Base-by-base conservation (phyloP, 2,113 vertebrate genomes). In the Ceyx margarethae region DNA sequence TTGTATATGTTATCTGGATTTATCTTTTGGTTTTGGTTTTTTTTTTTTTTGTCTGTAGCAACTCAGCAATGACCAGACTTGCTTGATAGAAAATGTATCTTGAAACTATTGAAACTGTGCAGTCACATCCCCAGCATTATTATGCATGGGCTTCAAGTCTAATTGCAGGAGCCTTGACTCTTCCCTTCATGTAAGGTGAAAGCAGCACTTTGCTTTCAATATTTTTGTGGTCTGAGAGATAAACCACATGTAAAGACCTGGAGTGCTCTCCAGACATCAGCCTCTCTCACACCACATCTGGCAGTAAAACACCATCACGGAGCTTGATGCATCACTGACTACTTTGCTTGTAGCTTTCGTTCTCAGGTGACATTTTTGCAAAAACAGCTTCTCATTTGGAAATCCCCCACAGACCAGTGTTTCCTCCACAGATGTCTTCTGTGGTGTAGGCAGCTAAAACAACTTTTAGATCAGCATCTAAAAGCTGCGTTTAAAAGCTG, bases 221-320 rank as follows among this genome's bases (percentile, higher is more conserved):
- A 15, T 37, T 7, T 13, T 28, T 25, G 57, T 68, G 89, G 0
- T 64, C 25, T 77, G 48, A 86, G 85, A 54, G 76, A 17, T 28
- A 61, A 81, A 25, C 43, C 50, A 54, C 5, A 0, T 22, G 25
- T 54, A 23, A 64, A 60, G 37, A 28, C 57, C 57, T 76, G 48
- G 9, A 13, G 43, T 4, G 35, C 31, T 43, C 50, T 17, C 35
- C 87, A 50, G 3, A 19, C 25, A 16, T n/a, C 33, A 26, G 0
- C 26, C 28, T 62, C 25, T 53, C 3, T 53, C 3, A 10, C 48
- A 19, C 3, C 2, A 19, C 5, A 3, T 6, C 86, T 67, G 21
- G 4, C 4, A 8, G 31, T 61, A 16, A 53, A 60, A 7, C 56
- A 40, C 31, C 40, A 7, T 18, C 0, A 0, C 17, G 33, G 46